A percentile compares a stretch with the other conserved stretches of the same genome.
Evolutionary conservation across 2,888 invertebrate species (phyloP).

Genomic region (Ornithoptera alexandrae): DNA sequence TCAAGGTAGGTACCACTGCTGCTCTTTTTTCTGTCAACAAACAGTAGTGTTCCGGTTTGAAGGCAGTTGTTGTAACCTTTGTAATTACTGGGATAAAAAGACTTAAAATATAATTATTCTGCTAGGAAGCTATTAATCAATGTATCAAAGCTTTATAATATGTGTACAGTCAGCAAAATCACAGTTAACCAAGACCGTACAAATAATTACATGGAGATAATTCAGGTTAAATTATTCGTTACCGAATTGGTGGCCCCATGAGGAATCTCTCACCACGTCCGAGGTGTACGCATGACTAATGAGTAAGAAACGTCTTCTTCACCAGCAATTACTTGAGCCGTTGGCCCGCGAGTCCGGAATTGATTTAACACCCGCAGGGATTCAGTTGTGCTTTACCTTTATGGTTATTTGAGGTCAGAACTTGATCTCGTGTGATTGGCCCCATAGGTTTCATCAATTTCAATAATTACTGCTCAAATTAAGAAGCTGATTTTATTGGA

Average conservation of each 20-base stretch:
- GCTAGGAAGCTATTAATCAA: no score
- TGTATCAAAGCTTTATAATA: no score
- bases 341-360: conserved; percentile 17
- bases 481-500: conserved; percentile 11
- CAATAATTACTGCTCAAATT: conserved; percentile 19
- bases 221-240: conserved; percentile 24
- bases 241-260: conserved; percentile 32
- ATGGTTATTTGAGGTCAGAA: conserved; percentile 27
- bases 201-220: conserved; percentile 1
- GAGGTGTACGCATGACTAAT: conserved; percentile 24
- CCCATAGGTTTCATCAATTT: conserved; percentile 12
- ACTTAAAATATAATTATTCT: no score
- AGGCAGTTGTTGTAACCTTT: no score
- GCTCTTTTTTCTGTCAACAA: no score
- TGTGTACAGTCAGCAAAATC: no score
- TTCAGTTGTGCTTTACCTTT: conserved; percentile 17
- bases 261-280: conserved; percentile 35
- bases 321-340: conserved; percentile 22
- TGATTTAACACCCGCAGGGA: conserved; percentile 28
- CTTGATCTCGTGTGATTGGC: conserved; percentile 13
- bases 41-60: no score
- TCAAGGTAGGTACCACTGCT: no score
- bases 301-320: conserved; percentile 22
- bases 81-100: no score
- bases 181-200: neutral